Percentiles rank a stretch among this genome's conserved stretches.
phyloP scores from a whole-genome alignment of 64 coral and sea anemone genomes.

The Montipora efflorescens region DNA sequence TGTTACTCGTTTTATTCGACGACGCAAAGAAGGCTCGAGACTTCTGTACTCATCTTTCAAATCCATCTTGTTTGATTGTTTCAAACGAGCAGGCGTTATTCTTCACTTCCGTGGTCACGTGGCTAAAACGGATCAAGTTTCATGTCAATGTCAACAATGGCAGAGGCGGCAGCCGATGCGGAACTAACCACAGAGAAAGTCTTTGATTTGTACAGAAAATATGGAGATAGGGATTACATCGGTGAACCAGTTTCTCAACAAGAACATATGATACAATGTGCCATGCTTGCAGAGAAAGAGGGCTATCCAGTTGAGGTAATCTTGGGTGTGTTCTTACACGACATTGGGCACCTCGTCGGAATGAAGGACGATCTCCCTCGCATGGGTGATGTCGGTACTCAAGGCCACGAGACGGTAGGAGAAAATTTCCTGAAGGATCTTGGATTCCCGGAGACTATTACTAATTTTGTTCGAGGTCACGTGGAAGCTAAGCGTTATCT shows the following conservation, averaged over 20 bases:
- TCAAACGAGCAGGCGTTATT: slow-evolving; percentile 1
- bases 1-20: slow-evolving; percentile 78
- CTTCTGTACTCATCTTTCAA: slow-evolving; percentile 78
- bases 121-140: background rate
- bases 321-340: slow-evolving; percentile 87
- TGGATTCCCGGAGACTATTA: slow-evolving; percentile 78
- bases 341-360: slow-evolving; percentile 94
- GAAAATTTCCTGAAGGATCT: slow-evolving; percentile 85
- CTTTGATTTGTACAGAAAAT: slow-evolving; percentile 87
- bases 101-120: background rate
- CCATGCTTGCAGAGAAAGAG: slow-evolving; percentile 96
- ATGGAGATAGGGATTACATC: slow-evolving; percentile 87
- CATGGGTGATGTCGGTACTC: slow-evolving; percentile 78
- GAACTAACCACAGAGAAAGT: slow-evolving; percentile 42
- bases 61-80: slow-evolving; percentile 47
- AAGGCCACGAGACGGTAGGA: slow-evolving; percentile 78
- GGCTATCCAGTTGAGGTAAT: slow-evolving; percentile 78
- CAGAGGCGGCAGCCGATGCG: background rate
- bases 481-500: slow-evolving; percentile 94
- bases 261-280: slow-evolving; percentile 92
- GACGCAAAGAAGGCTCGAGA: slow-evolving; percentile 72
- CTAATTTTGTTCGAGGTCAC: slow-evolving; percentile 90
- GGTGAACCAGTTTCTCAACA: slow-evolving; percentile 85
- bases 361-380: slow-evolving; percentile 55
- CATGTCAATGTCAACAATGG: slow-evolving; percentile 7